Evolutionary conservation across 2,797 vertebrate species (phyloP), one percentile per base, ranked within the genome.

Genomic region (Gymnothorax javanicus): DNA sequence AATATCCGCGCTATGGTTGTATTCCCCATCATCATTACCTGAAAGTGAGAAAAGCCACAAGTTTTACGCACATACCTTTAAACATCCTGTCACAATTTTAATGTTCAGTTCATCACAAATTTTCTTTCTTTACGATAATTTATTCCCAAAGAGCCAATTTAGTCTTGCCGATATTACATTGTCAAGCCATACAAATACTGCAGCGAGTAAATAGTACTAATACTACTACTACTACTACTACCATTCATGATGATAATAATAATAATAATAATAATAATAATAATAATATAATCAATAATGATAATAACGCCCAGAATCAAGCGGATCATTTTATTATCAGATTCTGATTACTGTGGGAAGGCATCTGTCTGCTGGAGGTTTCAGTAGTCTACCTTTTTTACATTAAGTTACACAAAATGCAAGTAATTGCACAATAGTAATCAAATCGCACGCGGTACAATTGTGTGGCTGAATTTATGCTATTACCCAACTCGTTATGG

Each of bases 1-100:
- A 96, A 64, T 23, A 93, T 4, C 52, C 7, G 79, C 25, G 94
- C 95, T 85, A 96, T 93, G 52, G 86, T 1, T 0, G 90, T 20
- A 87, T 92, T 96, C 0, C 95, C 96, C 95, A 96, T 96, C 96
- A 96, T 96, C 96, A 96, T 95, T 88, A 96, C 96, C 96, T 83
- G 2, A 43, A 1, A 43, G 33, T 43, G 33, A 43, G 33, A 43
- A 43, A 43, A 43, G 33, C 33, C 33, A 43, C 33, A 43, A 43
- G 33, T 43, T 43, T 43, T 9, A 59, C 58, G 7, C 58, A 69
- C 23, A 69, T 2, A 73, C 73, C 13, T 33, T 75, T 52, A 52
- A 52, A 43, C 73, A 77, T 77, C 25, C 43, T 52, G 52, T 6
- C 15, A 50, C 43, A 52, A 52, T 77, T 77, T 50, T 20, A 77